Evolutionary conservation across 1,140 invertebrate genomes (phyloP), one percentile per base, ranked within the genome.

Genomic region (Nephila pilipes): DNA sequence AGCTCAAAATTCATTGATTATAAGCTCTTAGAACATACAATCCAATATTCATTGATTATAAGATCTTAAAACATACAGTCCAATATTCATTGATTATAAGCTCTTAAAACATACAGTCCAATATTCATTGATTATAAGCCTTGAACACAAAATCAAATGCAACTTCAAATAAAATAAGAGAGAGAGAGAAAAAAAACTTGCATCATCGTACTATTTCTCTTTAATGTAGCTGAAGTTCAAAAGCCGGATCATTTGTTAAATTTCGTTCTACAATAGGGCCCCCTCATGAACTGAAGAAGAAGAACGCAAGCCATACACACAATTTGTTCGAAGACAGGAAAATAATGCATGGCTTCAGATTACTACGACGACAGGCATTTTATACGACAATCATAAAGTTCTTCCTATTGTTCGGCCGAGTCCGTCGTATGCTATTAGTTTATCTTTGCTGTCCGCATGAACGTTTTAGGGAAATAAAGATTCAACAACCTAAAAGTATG

Each of bases 371-470:
- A 75, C 69, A 75, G 69, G 29, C 69, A 75, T 75, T 75, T 75
- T 75, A 75, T 75, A 36, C 29, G 69, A 36, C 69, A 36, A 75
- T 75, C 69, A 75, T 75, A 75, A 75, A 75, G 69, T 36, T 75
- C 69, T 75, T 75, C 6, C 69, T 75, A 75, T 75, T 75, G 69
- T 75, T 75, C 69, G 29, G 29, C 14, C 25, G 69, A 32, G 69
- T 75, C 69, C 69, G 25, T 36, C 69, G 14, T 32, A 29, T 75
- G 69, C 32, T 29, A 75, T 75, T 75, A 75, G 69, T 75, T 75
- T 75, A 75, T 75, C 69, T 75, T 75, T 16, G 69, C 69, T 75
- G 69, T 75, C 69, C 69, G 5, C 69, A 75, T 75, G 69, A 75
- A 29, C 69, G 69, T 32, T 75, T 75, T 36, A 75, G 69, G 29